A percentile compares a stretch with the other conserved stretches of the same genome.
Conservation (phyloP, 2,888 invertebrate species). For the Synergus japonicus region DNA sequence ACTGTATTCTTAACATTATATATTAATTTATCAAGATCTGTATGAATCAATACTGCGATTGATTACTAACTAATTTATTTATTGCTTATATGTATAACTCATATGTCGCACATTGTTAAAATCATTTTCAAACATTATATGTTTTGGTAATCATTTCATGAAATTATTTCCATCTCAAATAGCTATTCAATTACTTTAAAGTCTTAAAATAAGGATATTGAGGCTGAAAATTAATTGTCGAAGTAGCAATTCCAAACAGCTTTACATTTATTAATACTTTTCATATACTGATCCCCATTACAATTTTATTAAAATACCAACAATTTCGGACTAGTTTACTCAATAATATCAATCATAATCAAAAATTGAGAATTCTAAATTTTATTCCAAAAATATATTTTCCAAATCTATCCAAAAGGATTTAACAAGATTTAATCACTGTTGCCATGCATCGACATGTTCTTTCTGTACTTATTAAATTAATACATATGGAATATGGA, state of each 20-base stretch:
- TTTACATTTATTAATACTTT: conserved; percentile 24
- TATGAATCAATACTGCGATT: conserved; percentile 7
- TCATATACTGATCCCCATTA: background rate
- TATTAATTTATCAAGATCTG: conserved; percentile 16
- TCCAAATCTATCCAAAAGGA: conserved; percentile 4
- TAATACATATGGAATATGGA: conserved; percentile 20
- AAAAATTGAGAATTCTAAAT: conserved; percentile 5
- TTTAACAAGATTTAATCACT: background rate
- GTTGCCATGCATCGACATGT: background rate
- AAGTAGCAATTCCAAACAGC: background rate
- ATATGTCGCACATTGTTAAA: background rate
- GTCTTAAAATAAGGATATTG: background rate
- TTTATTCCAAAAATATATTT: conserved; percentile 31
- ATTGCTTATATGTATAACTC: background rate
- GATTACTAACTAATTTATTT: background rate
- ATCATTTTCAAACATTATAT: background rate
- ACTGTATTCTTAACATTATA: conserved; percentile 18
- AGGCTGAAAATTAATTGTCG: background rate
- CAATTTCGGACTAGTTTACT: background rate
- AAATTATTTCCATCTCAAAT: background rate
- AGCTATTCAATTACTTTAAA: background rate
- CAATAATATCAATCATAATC: background rate
- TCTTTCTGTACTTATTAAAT: background rate
- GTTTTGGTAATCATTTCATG: background rate
- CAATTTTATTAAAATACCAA: background rate